Base-by-base conservation (phyloP, 2,797 vertebrate genomes). In the Gymnoscopelus braueri region DNA sequence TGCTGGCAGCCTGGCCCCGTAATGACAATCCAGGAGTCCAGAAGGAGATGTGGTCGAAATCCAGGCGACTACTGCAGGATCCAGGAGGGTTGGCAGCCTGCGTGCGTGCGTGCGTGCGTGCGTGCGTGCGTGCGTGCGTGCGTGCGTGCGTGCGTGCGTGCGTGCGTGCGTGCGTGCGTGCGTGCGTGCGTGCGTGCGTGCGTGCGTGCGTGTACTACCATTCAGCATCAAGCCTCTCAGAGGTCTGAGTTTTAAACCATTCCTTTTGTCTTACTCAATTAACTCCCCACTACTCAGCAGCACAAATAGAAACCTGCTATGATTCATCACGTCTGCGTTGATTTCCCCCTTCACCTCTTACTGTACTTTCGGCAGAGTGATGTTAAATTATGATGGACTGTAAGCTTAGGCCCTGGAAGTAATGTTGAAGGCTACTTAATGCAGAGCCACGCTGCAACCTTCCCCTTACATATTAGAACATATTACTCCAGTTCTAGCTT, bases 241-340 rank as follows among this genome's bases (percentile, higher is more conserved):
- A 74, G 47, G 53, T 59, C 47, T 75, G n/a, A 53, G 14, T 55
- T 78, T 79, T 57, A 58, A 64, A 71, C 29, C 49, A 12, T 49
- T 49, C 14, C 24, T 15, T 54, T 23, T n/a, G 14, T 47, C 67
- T 61, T 5, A 23, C 5, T 15, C 48, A 53, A 75, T 69, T 49
- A 75, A 32, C 56, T 50, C 84, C 64, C 58, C 53, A 63, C 44
- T 14, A 13, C 48, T 50, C 49, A 50, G 56, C 12, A 67, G 4
- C 57, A 67, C 67, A 76, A 83, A 76, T 61, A 59, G 26, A 77
- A 63, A 80, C 55, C 7, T 10, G 32, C 11, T 3, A 5, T 69
- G 60, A 71, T 67, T 23, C 50, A 60, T 29, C 14, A 52, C 14
- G 35, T 19, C 7, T 49, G 24, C 32, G 39, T 11, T 59, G 52